Evolutionary conservation across 2,888 invertebrate genomes (phyloP), one percentile per base, ranked within the genome.

Genomic region (Parnassius smintheus): DNA sequence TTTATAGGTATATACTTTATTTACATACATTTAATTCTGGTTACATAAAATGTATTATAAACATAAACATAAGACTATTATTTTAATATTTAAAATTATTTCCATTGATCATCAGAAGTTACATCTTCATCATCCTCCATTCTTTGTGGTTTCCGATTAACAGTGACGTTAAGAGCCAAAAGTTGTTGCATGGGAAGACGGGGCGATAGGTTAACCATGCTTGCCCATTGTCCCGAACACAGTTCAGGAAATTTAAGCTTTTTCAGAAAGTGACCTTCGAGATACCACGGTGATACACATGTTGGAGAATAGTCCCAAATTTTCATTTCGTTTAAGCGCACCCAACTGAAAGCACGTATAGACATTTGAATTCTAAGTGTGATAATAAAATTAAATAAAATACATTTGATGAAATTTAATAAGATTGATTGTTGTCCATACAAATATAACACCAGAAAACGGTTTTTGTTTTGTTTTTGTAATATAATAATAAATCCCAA

Each of bases 161-260:
- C 91, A 12, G 91, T 86, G 2, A 92, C 88, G 66, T 92, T 92
- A 10, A 92, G 80, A 2, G 92, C 90, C 41, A 92, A 69, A 0
- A 92, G 81, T 59, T 92, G 92, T 61, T 92, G 90, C 67, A 95
- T 85, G 0, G 95, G 94, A 12, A 95, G 79, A 52, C 95, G 86
- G 0, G 95, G 94, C 0, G 94, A 92, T 2, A 95, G 83, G 71
- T 94, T 94, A 45, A 94, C 93, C 95, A 96, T 95, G 70, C 95
- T 95, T 25, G 95, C 95, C 96, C 96, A 96, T 71, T 95, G 95
- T 0, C 95, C 95, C 4, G 95, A 93, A 75, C 96, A 96, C 1
- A 96, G 92, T 68, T 95, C 94, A 41, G 95, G 94, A 71, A 96
- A 96, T 63, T 94, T 94, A 73, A 96, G 91, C 63, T 94, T 94